Conservation (phyloP, 2,888 invertebrate genomes). For the Caradrina kadenii region DNA sequence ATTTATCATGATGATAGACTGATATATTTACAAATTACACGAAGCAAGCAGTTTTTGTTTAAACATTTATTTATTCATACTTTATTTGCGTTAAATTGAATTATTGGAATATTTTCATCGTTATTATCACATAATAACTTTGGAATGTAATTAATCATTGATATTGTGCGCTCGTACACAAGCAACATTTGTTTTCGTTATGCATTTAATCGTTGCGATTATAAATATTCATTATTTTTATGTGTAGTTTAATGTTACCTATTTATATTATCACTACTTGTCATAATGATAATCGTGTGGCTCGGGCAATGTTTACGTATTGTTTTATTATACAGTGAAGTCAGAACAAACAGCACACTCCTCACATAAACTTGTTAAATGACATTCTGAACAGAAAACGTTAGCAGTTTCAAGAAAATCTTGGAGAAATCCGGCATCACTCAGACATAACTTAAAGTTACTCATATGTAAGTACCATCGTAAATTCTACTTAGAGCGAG, state of each 20-base stretch:
- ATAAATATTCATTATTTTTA: slow-evolving; percentile 4
- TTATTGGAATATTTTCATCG: slow-evolving; percentile 50
- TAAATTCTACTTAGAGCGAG: slow-evolving; percentile 57
- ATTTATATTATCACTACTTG: neutral
- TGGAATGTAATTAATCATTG: slow-evolving; percentile 36
- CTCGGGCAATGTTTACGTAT: neutral
- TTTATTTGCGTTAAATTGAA: slow-evolving; percentile 50
- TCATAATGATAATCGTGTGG: neutral
- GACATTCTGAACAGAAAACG: neutral
- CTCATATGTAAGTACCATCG: slow-evolving; percentile 43
- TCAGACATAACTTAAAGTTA: slow-evolving; percentile 33
- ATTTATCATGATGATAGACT: slow-evolving; percentile 59
- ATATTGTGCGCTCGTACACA: slow-evolving; percentile 21
- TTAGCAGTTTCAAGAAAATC: neutral
- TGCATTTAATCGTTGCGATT: neutral
- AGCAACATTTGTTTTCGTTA: slow-evolving; percentile 26
- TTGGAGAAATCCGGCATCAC: neutral
- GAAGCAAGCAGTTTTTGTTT: slow-evolving; percentile 38
- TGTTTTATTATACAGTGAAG: neutral
- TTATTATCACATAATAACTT: slow-evolving; percentile 35
- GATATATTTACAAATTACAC: slow-evolving; percentile 58
- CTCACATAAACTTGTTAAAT: neutral
- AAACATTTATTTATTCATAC: slow-evolving; percentile 56
- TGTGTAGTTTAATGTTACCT: neutral
- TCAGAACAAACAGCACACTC: neutral